Base-by-base conservation (phyloP, 2,113 vertebrate genomes). In the Suricata suricatta region DNA sequence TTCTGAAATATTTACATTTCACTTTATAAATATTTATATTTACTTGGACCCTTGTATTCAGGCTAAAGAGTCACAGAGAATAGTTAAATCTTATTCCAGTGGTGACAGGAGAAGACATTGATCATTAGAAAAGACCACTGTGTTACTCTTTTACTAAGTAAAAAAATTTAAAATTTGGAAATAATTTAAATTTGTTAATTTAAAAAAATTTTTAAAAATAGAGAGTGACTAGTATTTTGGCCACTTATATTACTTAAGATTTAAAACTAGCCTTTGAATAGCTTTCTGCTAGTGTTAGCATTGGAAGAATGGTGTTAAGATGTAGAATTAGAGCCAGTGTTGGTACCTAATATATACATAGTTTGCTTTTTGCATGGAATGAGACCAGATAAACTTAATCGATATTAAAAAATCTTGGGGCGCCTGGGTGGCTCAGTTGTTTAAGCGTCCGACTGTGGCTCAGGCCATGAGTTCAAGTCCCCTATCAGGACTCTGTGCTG, bases 141-240 rank as follows among this genome's bases (percentile, higher is more conserved):
- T 41, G 41, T 74, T 82, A 29, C 21, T 79, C 77, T 83, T 88
- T 23, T 87, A 23, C 15, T 38, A 64, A 63, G 19, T 84, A 68
- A 96, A 90, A 23, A n/a, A 93, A 87, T 80, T 57, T 27, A n/a
- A 96, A 60, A 60, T 82, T 52, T 52, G 13, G 60, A 82, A 93
- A 47, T 38, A 91, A 71, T 47, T 84, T 96, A 64, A 90, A 82
- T 88, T 93, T 82, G 27, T 33, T 29, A 71, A 86, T 85, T n/a
- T 21, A 69, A 83, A 95, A 85, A 66, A 21, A 64, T 16, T 38
- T 38, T 64, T 80, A n/a, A 52, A 92, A 68, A 7, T 11, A 86
- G 38, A 23, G 17, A 25, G 6, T 90, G 52, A 19, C 79, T 86
- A 63, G 50, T 71, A 35, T 64, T 89, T 83, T 89, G 83, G 27